Base-by-base conservation (phyloP, 23 tunicate genomes). In the Halocynthia roretzi region DNA sequence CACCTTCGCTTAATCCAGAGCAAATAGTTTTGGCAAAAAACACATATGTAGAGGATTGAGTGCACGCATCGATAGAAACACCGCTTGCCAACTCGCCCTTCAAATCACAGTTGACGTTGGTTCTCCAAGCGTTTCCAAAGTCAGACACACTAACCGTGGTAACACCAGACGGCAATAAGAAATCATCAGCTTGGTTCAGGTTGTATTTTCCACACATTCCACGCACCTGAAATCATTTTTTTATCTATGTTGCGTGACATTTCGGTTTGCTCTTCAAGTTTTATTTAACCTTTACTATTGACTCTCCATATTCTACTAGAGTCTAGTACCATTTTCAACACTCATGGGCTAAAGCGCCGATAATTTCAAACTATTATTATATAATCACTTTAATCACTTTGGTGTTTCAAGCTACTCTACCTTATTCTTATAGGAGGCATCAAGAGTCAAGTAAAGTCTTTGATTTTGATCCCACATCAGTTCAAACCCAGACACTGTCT, bases 111-210 rank as follows among this genome's bases (percentile, higher is more conserved):
- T 83, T 23, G 15, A 83, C 82, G 68, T 84, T 83, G 22, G 91
- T 92, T 53, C 82, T 86, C 98, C 98, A 92, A 7, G 84, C 53
- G 84, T 92, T 92, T 23, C 92, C 98, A 70, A 92, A 92, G 73
- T 86, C 98, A 11, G 87, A 82, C 61, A 74, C 85, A 61, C 80
- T 71, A 48, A 86, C 56, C 21, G 98, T 83, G 62, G 87, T 86
- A 51, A 86, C 87, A 50, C 85, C 82, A 61, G 80, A 58, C 17
- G 98, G 92, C 22, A 86, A 76, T 8, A 87, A 82, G 52, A 77
- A 86, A 77, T 92, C 98, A 68, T 92, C 92, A 9, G 44, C 78
- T 75, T 86, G 92, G 80, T 86, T 92, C 66, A 85, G 85, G 58
- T 92, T 86, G 81, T 85, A 92, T 20, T 82, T 9, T 10, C 98